A percentile compares a stretch with the other conserved stretches of the same genome.
Conservation (phyloP, 2,797 vertebrate species). For the Melanogrammus aeglefinus region DNA sequence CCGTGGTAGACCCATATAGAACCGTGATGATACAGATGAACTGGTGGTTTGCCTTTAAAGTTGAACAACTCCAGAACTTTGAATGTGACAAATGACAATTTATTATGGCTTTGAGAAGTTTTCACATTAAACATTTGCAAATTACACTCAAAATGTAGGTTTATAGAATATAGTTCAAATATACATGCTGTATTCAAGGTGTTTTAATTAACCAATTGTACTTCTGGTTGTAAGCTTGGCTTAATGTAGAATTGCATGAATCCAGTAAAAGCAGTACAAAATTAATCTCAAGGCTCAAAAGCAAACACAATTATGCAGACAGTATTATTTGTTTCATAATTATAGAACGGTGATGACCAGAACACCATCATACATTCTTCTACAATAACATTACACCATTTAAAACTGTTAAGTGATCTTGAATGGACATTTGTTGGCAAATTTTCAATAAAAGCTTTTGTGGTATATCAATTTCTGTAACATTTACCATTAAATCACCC, state of each 20-base stretch:
- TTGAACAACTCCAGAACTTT: not conserved
- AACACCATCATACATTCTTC: constrained; percentile 1
- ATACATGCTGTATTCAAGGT: constrained; percentile 6
- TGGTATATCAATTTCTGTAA: not conserved
- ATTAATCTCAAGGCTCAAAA: not conserved
- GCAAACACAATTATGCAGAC: not conserved
- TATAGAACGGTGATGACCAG: not conserved
- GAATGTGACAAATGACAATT: constrained; percentile 43
- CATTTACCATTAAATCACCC: not conserved
- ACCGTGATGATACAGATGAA: not conserved
- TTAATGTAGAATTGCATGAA: not conserved
- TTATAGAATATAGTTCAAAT: not conserved
- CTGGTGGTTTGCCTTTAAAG: not conserved
- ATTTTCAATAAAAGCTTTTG: not conserved
- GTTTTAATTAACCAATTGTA: not conserved
- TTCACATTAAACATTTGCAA: constrained; percentile 49
- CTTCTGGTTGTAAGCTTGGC: not conserved
- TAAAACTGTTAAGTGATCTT: not conserved
- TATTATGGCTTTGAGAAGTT: constrained; percentile 53
- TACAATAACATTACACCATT: not conserved
- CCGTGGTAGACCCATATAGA: not conserved
- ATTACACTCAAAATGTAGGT: constrained; percentile 44
- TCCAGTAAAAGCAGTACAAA: constrained; percentile 4
- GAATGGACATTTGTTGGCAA: not conserved
- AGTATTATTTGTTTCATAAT: not conserved